phyloP scores from a whole-genome alignment of 2,113 vertebrate genomes.

The Cebidichthys violaceus region DNA sequence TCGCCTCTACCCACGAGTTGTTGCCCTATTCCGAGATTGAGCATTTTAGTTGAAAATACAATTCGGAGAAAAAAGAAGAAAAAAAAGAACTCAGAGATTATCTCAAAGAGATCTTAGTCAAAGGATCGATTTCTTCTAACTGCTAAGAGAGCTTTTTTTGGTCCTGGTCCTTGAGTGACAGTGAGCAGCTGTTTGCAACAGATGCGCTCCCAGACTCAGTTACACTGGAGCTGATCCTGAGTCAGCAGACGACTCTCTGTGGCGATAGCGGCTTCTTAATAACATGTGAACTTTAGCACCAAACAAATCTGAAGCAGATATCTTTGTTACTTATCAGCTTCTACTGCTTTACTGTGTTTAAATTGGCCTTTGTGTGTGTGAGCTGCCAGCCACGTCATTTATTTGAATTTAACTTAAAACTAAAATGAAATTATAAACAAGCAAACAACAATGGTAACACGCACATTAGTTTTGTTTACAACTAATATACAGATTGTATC shows the following conservation, averaged over 20 bases:
- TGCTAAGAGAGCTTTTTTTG: constrained; percentile 6
- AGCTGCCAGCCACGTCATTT: not conserved
- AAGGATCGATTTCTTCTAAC: not conserved
- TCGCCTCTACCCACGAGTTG: no score
- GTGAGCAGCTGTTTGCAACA: constrained; percentile 75
- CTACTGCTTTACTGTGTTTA: not conserved
- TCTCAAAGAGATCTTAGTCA: not conserved
- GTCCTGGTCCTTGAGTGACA: constrained; percentile 66
- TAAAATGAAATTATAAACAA: not conserved
- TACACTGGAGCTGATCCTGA: constrained; percentile 55
- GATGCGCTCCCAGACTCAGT: constrained; percentile 66
- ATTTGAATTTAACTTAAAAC: not conserved
- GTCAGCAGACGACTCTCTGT: constrained; percentile 39
- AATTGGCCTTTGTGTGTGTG: not conserved
- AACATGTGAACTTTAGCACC: constrained; percentile 67
- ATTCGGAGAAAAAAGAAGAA: not conserved
- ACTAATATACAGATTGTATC: not conserved
- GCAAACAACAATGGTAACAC: not conserved
- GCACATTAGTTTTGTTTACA: not conserved
- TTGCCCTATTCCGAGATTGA: no score
- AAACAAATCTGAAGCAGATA: constrained; percentile 35
- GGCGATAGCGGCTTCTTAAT: constrained; percentile 54
- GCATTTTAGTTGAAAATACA: not conserved
- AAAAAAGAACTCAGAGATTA: not conserved
- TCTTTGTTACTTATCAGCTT: not conserved